Base-by-base conservation (phyloP, 2,888 invertebrate species). In the Eristalis intricaria region DNA sequence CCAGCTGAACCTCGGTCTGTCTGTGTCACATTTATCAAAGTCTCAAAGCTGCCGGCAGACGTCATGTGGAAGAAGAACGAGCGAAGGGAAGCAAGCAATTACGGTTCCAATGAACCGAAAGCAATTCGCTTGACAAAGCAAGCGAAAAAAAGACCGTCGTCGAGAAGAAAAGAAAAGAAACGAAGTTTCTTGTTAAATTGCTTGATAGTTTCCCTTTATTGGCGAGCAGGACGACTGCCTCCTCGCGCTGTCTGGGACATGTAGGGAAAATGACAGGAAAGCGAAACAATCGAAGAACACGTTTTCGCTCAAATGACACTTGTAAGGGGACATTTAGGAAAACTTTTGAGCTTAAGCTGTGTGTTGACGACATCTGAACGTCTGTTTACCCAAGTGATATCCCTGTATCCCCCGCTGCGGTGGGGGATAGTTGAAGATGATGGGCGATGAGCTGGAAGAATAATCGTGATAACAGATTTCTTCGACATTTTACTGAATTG, bases 21-120 rank as follows among this genome's bases (percentile, higher is more conserved):
- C 58, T 40, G 64, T 71, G 60, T 26, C 19, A 32, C 64, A 23
- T 50, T 40, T 29, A 40, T 76, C 60, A 66, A 40, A 11, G 38
- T 38, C 40, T 26, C 13, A 11, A n/a, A n/a, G 29, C 50, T 69
- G 19, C 50, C 23, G 19, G 58, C 38, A 65, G 38, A n/a, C 71
- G 22, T 65, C 60, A 43, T 38, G 22, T 10, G 43, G 50, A 61
- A 35, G 40, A 10, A 19, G 1, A 50, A 26, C 19, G n/a, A 26
- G 23, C 43, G 15, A 61, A 60, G 35, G 73, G 80, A 80, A 68
- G 61, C 61, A 63, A 61, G n/a, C 73, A 38, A 74, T 80, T 80
- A 74, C 60, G 40, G 40, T 73, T 66, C 22, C 71, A 80, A 68
- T 73, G 80, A 73, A 68, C 60, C 66, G 73, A 73, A 61, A 80